Percentiles rank a stretch among this genome's conserved stretches.
These are phyloP conservation scores for Notodonta dromedarius DNA, from an alignment of 2,888 invertebrate genomes.

Conservation along the genomic window DNA sequence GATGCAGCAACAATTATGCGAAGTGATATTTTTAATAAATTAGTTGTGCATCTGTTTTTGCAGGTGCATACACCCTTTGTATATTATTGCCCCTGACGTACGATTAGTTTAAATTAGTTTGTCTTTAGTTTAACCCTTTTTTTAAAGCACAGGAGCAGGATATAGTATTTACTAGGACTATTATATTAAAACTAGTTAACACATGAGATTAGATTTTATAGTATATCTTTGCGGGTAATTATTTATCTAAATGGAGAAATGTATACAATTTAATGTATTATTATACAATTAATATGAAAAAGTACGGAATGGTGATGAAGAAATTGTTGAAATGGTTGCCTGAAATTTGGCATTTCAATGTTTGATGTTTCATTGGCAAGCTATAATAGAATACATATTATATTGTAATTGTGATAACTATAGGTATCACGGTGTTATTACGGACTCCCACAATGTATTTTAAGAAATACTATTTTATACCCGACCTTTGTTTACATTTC, in stretches of 20 bases:
- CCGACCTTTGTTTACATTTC: slow-evolving; percentile 34
- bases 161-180: slow-evolving; percentile 57
- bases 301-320: slow-evolving; percentile 53
- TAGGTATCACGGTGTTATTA: slow-evolving; percentile 68
- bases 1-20: slow-evolving; percentile 61
- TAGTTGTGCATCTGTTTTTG: slow-evolving; percentile 58
- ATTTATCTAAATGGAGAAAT: slow-evolving; percentile 69
- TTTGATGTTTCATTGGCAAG: slow-evolving; percentile 75
- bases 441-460: slow-evolving; percentile 51
- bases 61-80: slow-evolving; percentile 49
- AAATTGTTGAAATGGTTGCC: slow-evolving; percentile 76
- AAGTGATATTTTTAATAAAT: slow-evolving; percentile 65
- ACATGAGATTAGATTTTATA: slow-evolving; percentile 78
- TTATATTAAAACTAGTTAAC: slow-evolving; percentile 51
- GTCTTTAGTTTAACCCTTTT: slow-evolving; percentile 47
- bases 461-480: slow-evolving; percentile 38
- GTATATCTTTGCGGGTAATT: slow-evolving; percentile 71
- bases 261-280: slow-evolving; percentile 73
- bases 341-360: slow-evolving; percentile 70
- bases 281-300: slow-evolving; percentile 55
- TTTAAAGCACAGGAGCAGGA: slow-evolving; percentile 55
- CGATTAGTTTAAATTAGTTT: slow-evolving; percentile 38
- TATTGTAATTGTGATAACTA: slow-evolving; percentile 68
- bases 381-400: slow-evolving; percentile 50
- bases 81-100: slow-evolving; percentile 47